Percentiles rank a stretch among this genome's conserved stretches.
Evolutionary conservation across 2,888 invertebrate species (phyloP).

Genomic region (Teinopalpus imperialis): DNA sequence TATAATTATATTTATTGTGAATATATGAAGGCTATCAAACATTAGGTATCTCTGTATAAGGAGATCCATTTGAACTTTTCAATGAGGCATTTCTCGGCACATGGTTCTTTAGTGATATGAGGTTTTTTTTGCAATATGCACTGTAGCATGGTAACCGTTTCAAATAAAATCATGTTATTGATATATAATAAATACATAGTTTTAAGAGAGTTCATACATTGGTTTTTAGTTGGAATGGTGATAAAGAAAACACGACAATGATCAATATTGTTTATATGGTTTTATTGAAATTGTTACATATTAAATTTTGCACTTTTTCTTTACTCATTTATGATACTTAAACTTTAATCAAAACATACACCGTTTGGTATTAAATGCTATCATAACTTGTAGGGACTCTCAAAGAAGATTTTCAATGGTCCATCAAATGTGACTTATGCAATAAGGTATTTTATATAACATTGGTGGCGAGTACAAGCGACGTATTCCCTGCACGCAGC

Average conservation of each 20-base stretch:
- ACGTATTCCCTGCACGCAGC: conserved; percentile 14
- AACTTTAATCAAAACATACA: conserved; percentile 77
- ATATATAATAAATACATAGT: no score
- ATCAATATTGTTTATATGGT: conserved; percentile 24
- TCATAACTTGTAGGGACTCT: conserved; percentile 70
- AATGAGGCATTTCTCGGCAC: no score
- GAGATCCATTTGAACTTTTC: no score
- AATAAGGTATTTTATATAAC: conserved; percentile 44
- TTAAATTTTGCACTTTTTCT: conserved; percentile 79
- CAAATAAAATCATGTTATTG: no score
- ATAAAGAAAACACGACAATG: conserved; percentile 18
- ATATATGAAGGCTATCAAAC: no score
- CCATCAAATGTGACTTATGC: conserved; percentile 66
- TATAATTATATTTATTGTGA: no score
- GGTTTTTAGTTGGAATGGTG: background rate
- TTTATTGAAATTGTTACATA: conserved; percentile 79
- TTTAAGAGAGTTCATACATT: no score
- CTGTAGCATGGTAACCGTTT: no score
- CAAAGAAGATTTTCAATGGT: conserved; percentile 61
- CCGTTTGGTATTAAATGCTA: conserved; percentile 81
- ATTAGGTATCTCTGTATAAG: no score
- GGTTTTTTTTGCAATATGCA: no score
- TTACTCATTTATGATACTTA: conserved; percentile 72
- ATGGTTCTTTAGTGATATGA: no score
- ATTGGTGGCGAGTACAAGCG: conserved; percentile 33